phyloP scores from a whole-genome alignment of 2,797 vertebrate genomes.

The Liasis olivaceus region DNA sequence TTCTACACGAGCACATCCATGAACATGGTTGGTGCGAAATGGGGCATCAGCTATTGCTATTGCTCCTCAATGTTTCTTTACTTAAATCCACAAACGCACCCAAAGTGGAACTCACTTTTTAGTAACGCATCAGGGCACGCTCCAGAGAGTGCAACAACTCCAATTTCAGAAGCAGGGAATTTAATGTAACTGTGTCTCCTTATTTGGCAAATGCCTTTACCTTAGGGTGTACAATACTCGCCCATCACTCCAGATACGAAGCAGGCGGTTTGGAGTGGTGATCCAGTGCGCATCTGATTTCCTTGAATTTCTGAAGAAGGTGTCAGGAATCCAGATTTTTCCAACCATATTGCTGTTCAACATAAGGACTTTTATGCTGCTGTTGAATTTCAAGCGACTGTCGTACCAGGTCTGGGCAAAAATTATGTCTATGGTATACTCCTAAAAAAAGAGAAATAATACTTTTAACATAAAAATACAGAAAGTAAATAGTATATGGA shows the following conservation, averaged over 20 bases:
- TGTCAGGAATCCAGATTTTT: conserved; percentile 98
- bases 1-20: background rate
- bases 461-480: background rate
- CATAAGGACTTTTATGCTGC: conserved; percentile 93
- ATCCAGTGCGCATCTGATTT: conserved; percentile 98
- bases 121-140: no score
- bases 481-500: background rate
- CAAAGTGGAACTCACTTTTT: background rate
- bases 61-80: background rate
- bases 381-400: conserved; percentile 93
- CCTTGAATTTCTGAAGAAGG: conserved; percentile 95
- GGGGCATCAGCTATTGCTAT: background rate
- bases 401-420: conserved; percentile 98
- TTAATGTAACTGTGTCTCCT: accelerated
- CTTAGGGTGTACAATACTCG: conserved; percentile 92
- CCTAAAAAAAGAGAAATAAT: conserved; percentile 62
- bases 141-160: background rate
- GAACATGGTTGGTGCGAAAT: background rate
- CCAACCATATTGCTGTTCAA: conserved; percentile 98
- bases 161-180: background rate
- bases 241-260: conserved; percentile 92
- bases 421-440: conserved; percentile 97
- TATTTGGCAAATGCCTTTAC: conserved; percentile 65
- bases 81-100: no score
- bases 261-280: conserved; percentile 93